Base-by-base conservation (phyloP, 1,140 invertebrate species). In the Pogonomyrmex barbatus region DNA sequence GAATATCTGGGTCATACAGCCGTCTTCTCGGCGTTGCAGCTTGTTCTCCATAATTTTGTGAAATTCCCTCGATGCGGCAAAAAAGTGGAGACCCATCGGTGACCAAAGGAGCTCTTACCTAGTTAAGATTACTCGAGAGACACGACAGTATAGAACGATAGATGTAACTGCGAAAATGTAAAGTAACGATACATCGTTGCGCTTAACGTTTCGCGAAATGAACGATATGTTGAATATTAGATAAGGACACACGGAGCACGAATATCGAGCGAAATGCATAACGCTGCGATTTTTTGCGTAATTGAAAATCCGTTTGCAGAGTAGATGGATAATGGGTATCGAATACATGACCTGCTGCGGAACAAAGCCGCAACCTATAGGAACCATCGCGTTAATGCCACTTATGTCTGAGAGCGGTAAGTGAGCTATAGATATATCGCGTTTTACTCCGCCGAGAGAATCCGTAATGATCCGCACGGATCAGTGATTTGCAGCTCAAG, bases 1-100 rank as follows among this genome's bases (percentile, higher is more conserved):
- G 50, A 76, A 63, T 90, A 90, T 88, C 89, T 90, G 70, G 89
- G 89, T 90, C 89, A 86, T 60, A 88, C 76, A 85, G 58, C 88
- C 85, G 79, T 84, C 39, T 58, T 65, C 58, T 71, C 45, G 82
- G 33, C 36, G 85, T 70, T 73, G 77, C 42, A 47, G 14, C 62
- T 68, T 62, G 58, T 68, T 89, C 70, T 77, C 71, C 87, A 45
- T 87, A 73, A 87, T 87, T 87, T 58, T 14, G 8, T 42, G 45
- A 62, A 58, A 78, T 83, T 83, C 65, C 30, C 17, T 36, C 33
- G 33, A 73, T 50, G 68, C 42, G 39, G 79, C 79, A 60, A 39
- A 73, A 68, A 60, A 58, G 33, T 83, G 6, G 2, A 75, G 54
- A 50, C 36, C 45, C n/a, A 75, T 62, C 30, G n/a, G 24, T 52